Conservation (phyloP, 2,113 vertebrate genomes). For the Myodes glareolus region DNA sequence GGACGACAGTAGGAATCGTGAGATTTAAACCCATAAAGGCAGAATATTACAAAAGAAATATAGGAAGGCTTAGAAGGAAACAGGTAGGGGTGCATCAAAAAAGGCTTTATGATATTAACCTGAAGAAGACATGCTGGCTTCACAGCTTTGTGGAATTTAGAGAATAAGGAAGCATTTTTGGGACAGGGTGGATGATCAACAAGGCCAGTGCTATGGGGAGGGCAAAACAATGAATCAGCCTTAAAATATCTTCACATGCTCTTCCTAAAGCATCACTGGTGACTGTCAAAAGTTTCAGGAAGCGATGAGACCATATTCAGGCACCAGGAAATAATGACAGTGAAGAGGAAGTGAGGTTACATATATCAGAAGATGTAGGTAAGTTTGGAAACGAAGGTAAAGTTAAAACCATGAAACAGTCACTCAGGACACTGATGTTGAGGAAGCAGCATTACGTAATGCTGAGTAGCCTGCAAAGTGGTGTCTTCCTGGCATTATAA, state of each 20-base stretch:
- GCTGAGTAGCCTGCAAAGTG: not conserved
- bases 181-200: not conserved
- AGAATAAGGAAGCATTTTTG: conserved; percentile 25
- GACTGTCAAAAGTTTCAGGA: not conserved
- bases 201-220: not conserved
- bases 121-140: not conserved
- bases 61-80: not conserved
- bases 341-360: not conserved
- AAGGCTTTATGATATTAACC: not conserved
- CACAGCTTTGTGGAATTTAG: not conserved
- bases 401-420: not conserved
- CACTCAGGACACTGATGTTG: not conserved
- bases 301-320: not conserved
- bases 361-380: not conserved
- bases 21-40: not conserved
- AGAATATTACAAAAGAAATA: conserved; percentile 37
- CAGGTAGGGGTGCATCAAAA: not conserved
- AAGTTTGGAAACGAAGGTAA: conserved; percentile 26
- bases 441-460: not conserved
- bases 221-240: not conserved
- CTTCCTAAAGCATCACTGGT: not conserved
- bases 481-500: not conserved
- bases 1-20: not conserved
- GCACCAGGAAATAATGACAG: not conserved
- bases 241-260: not conserved